Conservation (phyloP, 2,888 invertebrate species). For the Agonum fuliginosum region DNA sequence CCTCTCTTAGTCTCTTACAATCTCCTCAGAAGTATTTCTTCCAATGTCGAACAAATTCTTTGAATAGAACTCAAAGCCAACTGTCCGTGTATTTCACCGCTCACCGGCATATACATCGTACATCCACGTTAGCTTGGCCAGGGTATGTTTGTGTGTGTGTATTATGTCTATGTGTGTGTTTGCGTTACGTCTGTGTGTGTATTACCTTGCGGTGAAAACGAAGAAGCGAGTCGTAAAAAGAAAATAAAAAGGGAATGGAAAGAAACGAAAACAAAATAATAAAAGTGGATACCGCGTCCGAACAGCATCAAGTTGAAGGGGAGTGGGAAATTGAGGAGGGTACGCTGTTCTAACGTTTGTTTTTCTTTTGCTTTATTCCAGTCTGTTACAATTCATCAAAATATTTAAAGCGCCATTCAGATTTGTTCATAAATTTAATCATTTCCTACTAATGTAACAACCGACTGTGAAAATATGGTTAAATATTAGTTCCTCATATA, state of each 20-base stretch:
- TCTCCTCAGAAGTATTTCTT: neutral
- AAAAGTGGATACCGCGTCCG: slow-evolving; percentile 37
- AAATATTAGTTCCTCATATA: too few relatives aligned
- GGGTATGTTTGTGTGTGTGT: too few relatives aligned
- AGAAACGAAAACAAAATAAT: slow-evolving; percentile 48
- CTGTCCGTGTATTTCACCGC: slow-evolving; percentile 19
- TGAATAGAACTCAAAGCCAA: neutral
- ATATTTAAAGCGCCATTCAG: too few relatives aligned
- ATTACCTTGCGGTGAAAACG: slow-evolving; percentile 37
- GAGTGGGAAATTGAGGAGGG: neutral
- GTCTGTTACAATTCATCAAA: too few relatives aligned
- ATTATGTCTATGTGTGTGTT: slow-evolving; percentile 10
- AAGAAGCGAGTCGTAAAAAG: slow-evolving; percentile 39
- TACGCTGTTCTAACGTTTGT: neutral
- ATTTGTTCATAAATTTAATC: too few relatives aligned
- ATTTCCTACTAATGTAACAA: too few relatives aligned
- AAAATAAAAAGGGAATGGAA: slow-evolving; percentile 46
- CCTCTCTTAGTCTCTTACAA: neutral
- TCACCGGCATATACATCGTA: slow-evolving; percentile 18
- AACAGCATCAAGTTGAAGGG: neutral
- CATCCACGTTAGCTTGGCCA: neutral
- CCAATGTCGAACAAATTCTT: neutral
- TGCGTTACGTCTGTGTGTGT: slow-evolving; percentile 1
- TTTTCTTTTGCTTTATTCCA: neutral
- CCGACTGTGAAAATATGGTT: too few relatives aligned